A percentile compares a stretch with the other conserved stretches of the same genome.
Evolutionary conservation across 2,888 invertebrate species (phyloP).

Genomic region (Ochropacha duplaris): DNA sequence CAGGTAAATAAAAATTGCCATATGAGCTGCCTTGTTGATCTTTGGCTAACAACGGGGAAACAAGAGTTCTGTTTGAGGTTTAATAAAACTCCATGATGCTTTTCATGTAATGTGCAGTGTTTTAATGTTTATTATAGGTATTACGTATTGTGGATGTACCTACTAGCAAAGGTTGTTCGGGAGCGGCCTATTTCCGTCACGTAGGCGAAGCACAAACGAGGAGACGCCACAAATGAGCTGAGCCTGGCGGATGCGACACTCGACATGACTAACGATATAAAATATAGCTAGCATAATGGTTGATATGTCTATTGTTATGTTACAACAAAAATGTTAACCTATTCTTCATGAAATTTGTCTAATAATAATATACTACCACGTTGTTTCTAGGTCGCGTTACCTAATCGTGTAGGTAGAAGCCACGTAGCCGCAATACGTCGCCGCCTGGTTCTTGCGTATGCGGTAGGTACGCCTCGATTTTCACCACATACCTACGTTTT

Average conservation of each 20-base stretch:
- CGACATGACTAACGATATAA: constrained; percentile 14
- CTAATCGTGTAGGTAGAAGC: neutral
- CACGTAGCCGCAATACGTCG: constrained; percentile 1
- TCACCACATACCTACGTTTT: constrained; percentile 25
- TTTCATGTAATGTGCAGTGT: neutral
- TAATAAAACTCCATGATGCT: constrained; percentile 20
- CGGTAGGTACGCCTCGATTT: constrained; percentile 18
- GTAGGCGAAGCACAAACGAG: constrained; percentile 55
- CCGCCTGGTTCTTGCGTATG: constrained; percentile 1
- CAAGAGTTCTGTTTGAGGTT: constrained; percentile 41
- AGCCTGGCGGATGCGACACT: constrained; percentile 21
- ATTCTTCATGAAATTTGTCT: too few species aligned
- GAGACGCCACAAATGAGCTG: constrained; percentile 51
- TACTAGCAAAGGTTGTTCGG: constrained; percentile 28
- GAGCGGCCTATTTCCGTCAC: constrained; percentile 60
- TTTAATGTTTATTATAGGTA: constrained; percentile 25
- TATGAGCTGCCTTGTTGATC: constrained; percentile 58
- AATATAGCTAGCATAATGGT: neutral
- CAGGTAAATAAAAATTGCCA: constrained; percentile 61
- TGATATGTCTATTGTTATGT: neutral
- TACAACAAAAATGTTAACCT: too few species aligned
- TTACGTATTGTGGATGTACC: constrained; percentile 17
- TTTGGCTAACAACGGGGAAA: constrained; percentile 60
- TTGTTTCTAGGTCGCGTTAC: neutral
- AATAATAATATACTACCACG: neutral